These are phyloP conservation scores for Leucophenga montana DNA, from an alignment of 2,888 invertebrate genomes.

Conservation along the genomic window DNA sequence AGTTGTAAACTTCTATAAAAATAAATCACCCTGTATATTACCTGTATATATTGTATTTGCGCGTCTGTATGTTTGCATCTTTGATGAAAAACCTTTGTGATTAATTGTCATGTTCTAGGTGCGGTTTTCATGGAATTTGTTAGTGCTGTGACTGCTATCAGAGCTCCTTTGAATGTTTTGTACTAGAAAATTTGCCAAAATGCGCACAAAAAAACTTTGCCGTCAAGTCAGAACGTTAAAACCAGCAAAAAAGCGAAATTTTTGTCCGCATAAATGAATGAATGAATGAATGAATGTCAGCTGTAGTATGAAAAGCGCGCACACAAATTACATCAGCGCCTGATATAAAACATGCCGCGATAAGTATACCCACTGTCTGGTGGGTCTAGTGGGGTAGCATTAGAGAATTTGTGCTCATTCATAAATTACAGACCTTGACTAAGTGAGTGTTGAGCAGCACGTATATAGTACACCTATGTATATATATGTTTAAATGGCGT, in stretches of 20 bases:
- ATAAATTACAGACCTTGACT: conserved; percentile 21
- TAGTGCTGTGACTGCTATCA: not conserved
- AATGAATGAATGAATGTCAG: not conserved
- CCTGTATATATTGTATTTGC: too few species aligned
- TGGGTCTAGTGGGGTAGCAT: not conserved
- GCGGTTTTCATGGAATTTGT: conserved; percentile 9
- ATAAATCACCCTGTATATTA: not conserved
- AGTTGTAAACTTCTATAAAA: too few species aligned
- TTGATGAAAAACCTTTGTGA: conserved; percentile 12
- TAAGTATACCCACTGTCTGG: not conserved
- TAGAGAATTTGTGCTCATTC: conserved; percentile 7
- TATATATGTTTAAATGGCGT: too few species aligned
- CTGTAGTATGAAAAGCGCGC: not conserved
- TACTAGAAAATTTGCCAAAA: not conserved
- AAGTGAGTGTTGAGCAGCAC: not conserved
- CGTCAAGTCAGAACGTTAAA: not conserved
- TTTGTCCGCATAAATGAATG: not conserved
- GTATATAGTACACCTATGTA: too few species aligned
- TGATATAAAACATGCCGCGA: not conserved
- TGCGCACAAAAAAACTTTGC: not conserved
- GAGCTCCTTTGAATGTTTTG: too few species aligned
- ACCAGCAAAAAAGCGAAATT: not conserved
- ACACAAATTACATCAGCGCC: conserved; percentile 19
- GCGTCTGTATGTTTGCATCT: not conserved
- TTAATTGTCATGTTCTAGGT: conserved; percentile 18